Evolutionary conservation across 2,797 vertebrate species (phyloP).

Genomic region (Acanthopagrus latus): DNA sequence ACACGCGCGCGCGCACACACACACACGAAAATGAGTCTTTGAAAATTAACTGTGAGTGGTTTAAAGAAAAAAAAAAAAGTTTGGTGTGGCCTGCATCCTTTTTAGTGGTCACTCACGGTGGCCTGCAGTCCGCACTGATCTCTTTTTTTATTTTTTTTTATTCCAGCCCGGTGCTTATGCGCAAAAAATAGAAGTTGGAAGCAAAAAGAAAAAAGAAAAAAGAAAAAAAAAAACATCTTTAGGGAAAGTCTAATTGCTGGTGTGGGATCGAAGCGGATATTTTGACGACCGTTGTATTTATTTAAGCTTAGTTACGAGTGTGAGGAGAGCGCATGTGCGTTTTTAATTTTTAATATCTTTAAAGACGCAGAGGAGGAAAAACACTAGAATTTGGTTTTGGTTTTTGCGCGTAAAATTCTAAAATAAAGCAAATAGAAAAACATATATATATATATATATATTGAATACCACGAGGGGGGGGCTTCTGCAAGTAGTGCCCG

Average conservation of each 20-base stretch:
- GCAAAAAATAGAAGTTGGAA: conserved; percentile 51
- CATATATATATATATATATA: too few species aligned
- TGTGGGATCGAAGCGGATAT: conserved; percentile 27
- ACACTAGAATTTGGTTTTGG: too few species aligned
- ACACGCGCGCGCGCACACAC: too few species aligned
- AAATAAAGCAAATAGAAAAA: neutral
- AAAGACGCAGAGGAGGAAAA: neutral
- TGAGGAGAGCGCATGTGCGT: too few species aligned
- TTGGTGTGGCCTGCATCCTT: conserved; percentile 62
- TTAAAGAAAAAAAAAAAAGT: conserved; percentile 48
- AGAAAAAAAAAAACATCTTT: conserved; percentile 42
- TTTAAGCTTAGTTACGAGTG: neutral
- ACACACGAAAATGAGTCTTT: conserved; percentile 40
- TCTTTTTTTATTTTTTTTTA: neutral
- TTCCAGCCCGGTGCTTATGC: conserved; percentile 45
- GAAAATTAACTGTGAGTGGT: conserved; percentile 70
- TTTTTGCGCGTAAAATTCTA: too few species aligned
- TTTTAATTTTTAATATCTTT: neutral
- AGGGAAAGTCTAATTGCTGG: conserved; percentile 50
- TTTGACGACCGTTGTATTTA: conserved; percentile 38
- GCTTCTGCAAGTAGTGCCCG: neutral
- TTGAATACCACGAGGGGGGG: too few species aligned
- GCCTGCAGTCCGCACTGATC: conserved; percentile 47
- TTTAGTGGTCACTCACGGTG: conserved; percentile 67
- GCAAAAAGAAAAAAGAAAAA: conserved; percentile 24